Conservation (phyloP, 1,140 invertebrate species). For the Oreohelix idahoensis region DNA sequence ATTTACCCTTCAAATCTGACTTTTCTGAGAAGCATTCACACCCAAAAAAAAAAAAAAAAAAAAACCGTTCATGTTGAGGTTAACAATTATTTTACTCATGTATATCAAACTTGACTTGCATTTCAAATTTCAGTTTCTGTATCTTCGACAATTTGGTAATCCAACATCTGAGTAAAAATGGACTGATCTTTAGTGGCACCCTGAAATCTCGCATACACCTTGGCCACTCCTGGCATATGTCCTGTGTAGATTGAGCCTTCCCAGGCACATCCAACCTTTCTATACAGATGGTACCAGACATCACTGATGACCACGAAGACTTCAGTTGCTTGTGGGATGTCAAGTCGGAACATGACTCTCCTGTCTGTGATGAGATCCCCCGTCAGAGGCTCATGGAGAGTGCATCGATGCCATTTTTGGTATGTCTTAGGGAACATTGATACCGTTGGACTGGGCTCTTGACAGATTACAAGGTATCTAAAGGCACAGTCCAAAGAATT, state of each 20-base stretch:
- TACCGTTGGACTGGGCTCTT: slow-evolving; percentile 62
- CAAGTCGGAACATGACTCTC: slow-evolving; percentile 63
- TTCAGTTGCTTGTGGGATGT: slow-evolving; percentile 67
- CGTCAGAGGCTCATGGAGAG: slow-evolving; percentile 68
- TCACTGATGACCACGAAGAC: slow-evolving; percentile 67
- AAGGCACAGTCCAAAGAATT: slow-evolving; percentile 68
- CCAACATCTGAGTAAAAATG: slow-evolving; percentile 63
- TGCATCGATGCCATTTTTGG: slow-evolving; percentile 68
- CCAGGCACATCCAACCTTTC: slow-evolving; percentile 66
- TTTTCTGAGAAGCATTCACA: too few species aligned
- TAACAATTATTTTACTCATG: too few species aligned
- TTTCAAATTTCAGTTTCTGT: slow-evolving; percentile 66
- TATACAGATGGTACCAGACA: slow-evolving; percentile 65
- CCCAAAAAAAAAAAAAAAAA: too few species aligned
- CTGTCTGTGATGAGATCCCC: slow-evolving; percentile 67
- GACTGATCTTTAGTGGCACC: slow-evolving; percentile 57
- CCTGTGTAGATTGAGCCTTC: slow-evolving; percentile 66
- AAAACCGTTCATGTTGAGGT: background rate
- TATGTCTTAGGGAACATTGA: slow-evolving; percentile 68
- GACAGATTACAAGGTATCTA: slow-evolving; percentile 68
- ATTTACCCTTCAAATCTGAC: too few species aligned
- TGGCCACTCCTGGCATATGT: slow-evolving; percentile 47
- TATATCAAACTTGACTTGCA: background rate
- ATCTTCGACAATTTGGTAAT: slow-evolving; percentile 66
- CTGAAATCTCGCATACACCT: slow-evolving; percentile 62